Conservation (phyloP, 1,140 invertebrate genomes). For the Apis cerana region DNA sequence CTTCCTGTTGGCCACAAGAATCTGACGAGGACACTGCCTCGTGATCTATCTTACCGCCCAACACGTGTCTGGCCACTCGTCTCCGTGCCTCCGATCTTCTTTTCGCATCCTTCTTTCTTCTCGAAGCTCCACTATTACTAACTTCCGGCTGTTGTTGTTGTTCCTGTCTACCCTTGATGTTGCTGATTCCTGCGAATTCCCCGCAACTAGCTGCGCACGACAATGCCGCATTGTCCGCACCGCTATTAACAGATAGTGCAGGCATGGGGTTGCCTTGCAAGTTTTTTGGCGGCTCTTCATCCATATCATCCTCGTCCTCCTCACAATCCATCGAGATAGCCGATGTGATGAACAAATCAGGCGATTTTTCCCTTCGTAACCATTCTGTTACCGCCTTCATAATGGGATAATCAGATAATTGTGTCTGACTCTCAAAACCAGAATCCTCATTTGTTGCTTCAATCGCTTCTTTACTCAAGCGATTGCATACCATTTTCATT, state of each 20-base stretch:
- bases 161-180: constrained; percentile 43
- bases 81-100: constrained; percentile 36
- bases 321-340: constrained; percentile 58
- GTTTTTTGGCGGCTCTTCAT: constrained; percentile 80
- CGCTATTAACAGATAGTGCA: constrained; percentile 82
- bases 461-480: constrained; percentile 43
- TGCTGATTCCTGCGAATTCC: constrained; percentile 74
- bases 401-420: constrained; percentile 69
- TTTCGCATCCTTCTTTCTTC: constrained; percentile 43
- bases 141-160: constrained; percentile 19
- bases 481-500: constrained; percentile 39
- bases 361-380: constrained; percentile 74
- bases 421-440: constrained; percentile 71
- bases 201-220: constrained; percentile 70
- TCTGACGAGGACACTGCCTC: constrained; percentile 50
- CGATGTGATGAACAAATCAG: constrained; percentile 69
- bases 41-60: constrained; percentile 31
- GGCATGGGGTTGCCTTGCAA: constrained; percentile 82
- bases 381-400: constrained; percentile 79
- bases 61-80: constrained; percentile 34
- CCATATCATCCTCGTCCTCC: constrained; percentile 62
- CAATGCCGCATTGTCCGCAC: constrained; percentile 67
- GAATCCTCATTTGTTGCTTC: constrained; percentile 72
- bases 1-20: constrained; percentile 35
- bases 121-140: constrained; percentile 12